Evolutionary conservation across 1,140 invertebrate species (phyloP).

Genomic region (Pectinophora gossypiella): DNA sequence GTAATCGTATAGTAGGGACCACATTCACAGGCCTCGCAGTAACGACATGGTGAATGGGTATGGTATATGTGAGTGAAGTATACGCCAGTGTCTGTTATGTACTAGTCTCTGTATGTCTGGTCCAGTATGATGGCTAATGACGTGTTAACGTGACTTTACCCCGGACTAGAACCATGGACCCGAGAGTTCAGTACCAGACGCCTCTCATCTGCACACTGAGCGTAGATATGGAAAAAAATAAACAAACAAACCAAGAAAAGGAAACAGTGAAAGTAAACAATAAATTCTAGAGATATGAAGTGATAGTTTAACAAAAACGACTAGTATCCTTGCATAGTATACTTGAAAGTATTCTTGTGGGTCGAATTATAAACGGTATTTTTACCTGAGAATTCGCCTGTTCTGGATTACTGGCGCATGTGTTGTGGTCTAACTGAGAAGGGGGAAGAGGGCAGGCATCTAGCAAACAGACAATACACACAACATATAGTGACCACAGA

Average conservation of each 20-base stretch:
- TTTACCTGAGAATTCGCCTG: constrained; percentile 76
- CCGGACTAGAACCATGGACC: constrained; percentile 30
- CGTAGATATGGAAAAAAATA: constrained; percentile 51
- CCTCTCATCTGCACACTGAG: constrained; percentile 47
- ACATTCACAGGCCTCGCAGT: constrained; percentile 59
- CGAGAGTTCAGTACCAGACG: constrained; percentile 24
- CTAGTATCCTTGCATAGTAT: constrained; percentile 69
- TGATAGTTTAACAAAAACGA: constrained; percentile 63
- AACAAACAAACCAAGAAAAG: constrained; percentile 45
- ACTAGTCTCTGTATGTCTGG: constrained; percentile 61
- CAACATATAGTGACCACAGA: constrained; percentile 76
- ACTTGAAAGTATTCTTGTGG: constrained; percentile 67
- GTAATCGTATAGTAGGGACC: constrained; percentile 53
- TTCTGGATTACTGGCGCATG: constrained; percentile 76
- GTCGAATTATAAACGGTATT: constrained; percentile 68
- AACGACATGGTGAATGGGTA: constrained; percentile 48
- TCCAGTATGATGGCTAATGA: constrained; percentile 66
- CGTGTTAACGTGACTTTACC: constrained; percentile 36
- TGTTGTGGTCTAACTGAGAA: constrained; percentile 81
- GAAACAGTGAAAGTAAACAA: constrained; percentile 51
- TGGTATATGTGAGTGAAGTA: constrained; percentile 63
- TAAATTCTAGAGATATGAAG: constrained; percentile 66
- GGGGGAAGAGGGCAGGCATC: constrained; percentile 81
- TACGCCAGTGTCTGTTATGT: constrained; percentile 65
- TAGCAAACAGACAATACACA: constrained; percentile 78